Percentiles rank a stretch among this genome's conserved stretches.
phyloP scores from a whole-genome alignment of 2,888 invertebrate species.

The Caenorhabditis sp. region DNA sequence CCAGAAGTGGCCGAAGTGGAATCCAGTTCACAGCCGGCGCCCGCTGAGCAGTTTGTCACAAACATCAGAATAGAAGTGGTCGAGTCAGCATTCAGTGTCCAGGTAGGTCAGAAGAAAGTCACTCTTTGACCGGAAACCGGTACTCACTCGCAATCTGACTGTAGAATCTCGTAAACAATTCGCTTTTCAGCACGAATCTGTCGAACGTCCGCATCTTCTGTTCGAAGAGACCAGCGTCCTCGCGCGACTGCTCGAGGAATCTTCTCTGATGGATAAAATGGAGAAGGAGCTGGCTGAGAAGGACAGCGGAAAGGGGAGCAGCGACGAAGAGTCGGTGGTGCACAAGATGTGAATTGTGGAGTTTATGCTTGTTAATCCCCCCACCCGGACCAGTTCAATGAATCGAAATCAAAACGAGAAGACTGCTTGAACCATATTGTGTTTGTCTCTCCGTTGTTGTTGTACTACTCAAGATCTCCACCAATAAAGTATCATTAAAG shows the following conservation, averaged over 20 bases:
- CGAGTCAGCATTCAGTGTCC: conserved; percentile 2
- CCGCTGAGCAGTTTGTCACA: conserved; percentile 28
- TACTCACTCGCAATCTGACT: conserved; percentile 14
- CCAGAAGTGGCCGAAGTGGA: conserved; percentile 9
- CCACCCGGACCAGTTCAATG: conserved; percentile 27
- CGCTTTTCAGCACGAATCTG: conserved; percentile 28
- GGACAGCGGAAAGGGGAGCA: conserved; percentile 55
- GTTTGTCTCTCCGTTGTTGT: conserved; percentile 4
- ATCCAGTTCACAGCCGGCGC: background rate
- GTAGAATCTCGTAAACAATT: background rate
- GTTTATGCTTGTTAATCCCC: conserved; percentile 16
- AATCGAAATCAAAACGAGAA: conserved; percentile 5
- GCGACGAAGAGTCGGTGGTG: conserved; percentile 38
- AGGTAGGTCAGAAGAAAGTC: conserved; percentile 8
- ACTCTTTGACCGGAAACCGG: conserved; percentile 16
- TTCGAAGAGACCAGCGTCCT: conserved; percentile 33
- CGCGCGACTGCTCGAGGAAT: conserved; percentile 45
- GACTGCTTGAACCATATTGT: conserved; percentile 24
- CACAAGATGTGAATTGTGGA: conserved; percentile 34
- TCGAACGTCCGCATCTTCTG: conserved; percentile 31
- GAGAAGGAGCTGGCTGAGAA: conserved; percentile 20
- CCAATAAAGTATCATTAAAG: conserved; percentile 8
- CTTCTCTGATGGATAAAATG: conserved; percentile 23
- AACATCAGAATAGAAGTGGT: conserved; percentile 40
- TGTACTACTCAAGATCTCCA: conserved; percentile 37